Percentiles rank a stretch among this genome's conserved stretches.
These are phyloP conservation scores for Tupaia chinensis DNA, from an alignment of 2,113 vertebrate species.

Conservation along the genomic window DNA sequence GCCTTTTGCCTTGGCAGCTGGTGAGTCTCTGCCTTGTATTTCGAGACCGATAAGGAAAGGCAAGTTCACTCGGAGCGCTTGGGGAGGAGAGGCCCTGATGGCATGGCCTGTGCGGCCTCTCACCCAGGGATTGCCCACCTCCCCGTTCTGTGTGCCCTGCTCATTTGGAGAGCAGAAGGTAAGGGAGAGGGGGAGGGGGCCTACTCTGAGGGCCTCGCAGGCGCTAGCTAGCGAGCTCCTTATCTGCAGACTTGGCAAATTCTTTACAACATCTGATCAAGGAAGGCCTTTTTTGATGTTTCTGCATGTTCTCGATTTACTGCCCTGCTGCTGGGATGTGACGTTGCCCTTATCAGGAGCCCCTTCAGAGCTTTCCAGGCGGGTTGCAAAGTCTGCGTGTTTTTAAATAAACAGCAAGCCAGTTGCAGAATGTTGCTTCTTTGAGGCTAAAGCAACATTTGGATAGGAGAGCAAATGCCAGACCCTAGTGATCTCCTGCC, in stretches of 20 bases:
- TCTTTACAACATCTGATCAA: constrained; percentile 76
- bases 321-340: constrained; percentile 57
- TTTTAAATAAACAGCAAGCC: constrained; percentile 76
- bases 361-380: constrained; percentile 69
- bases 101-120: neutral
- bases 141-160: neutral
- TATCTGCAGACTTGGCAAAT: constrained; percentile 74
- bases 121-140: neutral
- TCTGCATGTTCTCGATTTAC: constrained; percentile 74
- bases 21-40: constrained; percentile 47
- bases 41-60: constrained; percentile 63
- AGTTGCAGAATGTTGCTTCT: constrained; percentile 61
- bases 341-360: constrained; percentile 66
- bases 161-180: constrained; percentile 38
- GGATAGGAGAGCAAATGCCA: constrained; percentile 62
- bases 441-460: constrained; percentile 65
- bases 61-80: neutral
- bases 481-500: constrained; percentile 9
- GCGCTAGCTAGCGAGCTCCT: constrained; percentile 32
- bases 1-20: constrained; percentile 67
- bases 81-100: neutral
- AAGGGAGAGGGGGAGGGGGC: constrained; percentile 28
- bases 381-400: constrained; percentile 58
- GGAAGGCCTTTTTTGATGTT: constrained; percentile 63
- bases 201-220: constrained; percentile 55